These are phyloP conservation scores for Phymorhynchus buccinoides DNA, from an alignment of 1,140 invertebrate species.

Conservation along the genomic window DNA sequence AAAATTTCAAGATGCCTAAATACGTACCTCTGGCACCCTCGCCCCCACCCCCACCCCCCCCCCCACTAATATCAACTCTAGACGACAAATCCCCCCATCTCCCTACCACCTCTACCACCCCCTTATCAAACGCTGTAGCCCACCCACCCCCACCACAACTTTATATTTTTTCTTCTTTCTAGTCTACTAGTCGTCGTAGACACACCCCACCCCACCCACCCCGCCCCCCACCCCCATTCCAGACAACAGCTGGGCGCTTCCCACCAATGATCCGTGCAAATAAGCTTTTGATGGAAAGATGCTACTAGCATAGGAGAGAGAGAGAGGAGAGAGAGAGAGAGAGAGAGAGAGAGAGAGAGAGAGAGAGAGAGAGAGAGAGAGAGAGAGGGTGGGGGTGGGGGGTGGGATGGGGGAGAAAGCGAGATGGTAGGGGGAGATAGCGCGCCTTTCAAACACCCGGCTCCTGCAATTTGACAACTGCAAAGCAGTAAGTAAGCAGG, in stretches of 20 bases:
- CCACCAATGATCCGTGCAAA: slow-evolving; percentile 40
- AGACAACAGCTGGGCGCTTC: slow-evolving; percentile 28
- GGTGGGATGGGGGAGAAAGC: too few species aligned
- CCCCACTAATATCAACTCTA: neutral
- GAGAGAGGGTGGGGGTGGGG: too few species aligned
- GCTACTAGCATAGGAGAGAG: too few species aligned
- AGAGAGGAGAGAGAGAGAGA: too few species aligned
- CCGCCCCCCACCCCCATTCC: neutral
- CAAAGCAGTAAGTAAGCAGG: too few species aligned
- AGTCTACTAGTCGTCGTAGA: neutral
- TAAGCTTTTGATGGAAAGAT: slow-evolving; percentile 42
- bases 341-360: too few species aligned
- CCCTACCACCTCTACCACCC: neutral
- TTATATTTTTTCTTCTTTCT: neutral
- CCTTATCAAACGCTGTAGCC: neutral
- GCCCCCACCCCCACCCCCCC: neutral
- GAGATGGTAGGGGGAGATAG: neutral
- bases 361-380: too few species aligned
- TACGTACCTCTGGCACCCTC: neutral
- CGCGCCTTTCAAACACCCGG: slow-evolving; percentile 27
- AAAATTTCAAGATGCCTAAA: slow-evolving; percentile 1
- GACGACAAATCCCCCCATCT: neutral
- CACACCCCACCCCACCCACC: too few species aligned
- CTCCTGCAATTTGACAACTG: slow-evolving; percentile 39
- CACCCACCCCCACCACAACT: neutral